phyloP scores from a whole-genome alignment of 2,113 vertebrate genomes.

The Porphyrio hochstetteri region DNA sequence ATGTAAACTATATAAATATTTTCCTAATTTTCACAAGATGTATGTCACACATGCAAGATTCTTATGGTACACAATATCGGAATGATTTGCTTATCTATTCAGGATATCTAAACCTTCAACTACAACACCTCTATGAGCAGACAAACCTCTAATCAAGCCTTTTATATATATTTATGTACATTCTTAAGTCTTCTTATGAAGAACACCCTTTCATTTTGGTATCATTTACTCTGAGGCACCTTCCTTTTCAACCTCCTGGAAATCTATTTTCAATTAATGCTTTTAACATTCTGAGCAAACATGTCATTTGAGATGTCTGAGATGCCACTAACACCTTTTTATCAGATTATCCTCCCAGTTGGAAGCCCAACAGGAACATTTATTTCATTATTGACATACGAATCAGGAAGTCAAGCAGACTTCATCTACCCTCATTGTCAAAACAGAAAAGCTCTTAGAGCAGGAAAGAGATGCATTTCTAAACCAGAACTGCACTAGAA shows the following conservation, averaged over 20 bases:
- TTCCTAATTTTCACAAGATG: neutral
- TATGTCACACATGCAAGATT: neutral
- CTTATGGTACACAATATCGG: neutral
- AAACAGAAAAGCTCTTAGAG: neutral
- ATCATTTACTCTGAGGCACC: neutral
- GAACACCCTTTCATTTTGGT: neutral
- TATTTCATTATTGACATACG: slow-evolving; percentile 18
- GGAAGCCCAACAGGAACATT: slow-evolving; percentile 32
- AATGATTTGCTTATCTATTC: neutral
- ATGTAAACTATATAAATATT: neutral
- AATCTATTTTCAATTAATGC: slow-evolving; percentile 47
- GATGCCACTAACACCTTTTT: slow-evolving; percentile 34
- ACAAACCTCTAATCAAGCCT: neutral
- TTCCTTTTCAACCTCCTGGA: slow-evolving; percentile 23
- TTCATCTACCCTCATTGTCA: neutral
- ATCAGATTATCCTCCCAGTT: slow-evolving; percentile 21
- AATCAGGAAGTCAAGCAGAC: slow-evolving; percentile 45
- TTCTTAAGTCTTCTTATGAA: neutral
- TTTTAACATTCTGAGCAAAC: slow-evolving; percentile 19
- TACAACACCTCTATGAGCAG: neutral
- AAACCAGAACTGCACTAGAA: neutral
- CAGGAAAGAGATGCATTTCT: neutral
- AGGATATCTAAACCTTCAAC: neutral
- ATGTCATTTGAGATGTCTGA: slow-evolving; percentile 6
- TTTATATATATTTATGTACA: neutral